Base-by-base conservation (phyloP, 2,797 vertebrate species). In the Decapterus maruadsi region DNA sequence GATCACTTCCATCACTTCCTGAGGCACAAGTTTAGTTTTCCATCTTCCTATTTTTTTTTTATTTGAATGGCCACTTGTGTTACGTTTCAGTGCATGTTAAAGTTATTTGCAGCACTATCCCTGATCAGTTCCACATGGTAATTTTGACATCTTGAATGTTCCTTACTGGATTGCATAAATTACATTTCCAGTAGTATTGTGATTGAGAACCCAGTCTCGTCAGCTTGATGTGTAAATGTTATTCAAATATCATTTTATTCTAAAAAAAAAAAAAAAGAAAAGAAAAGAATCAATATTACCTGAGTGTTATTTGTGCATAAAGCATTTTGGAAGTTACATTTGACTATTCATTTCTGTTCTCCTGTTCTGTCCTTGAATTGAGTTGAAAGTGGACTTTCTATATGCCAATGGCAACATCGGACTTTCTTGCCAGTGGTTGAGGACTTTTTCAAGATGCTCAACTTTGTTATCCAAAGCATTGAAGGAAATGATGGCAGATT, bases 91-190 rank as follows among this genome's bases (percentile, higher is more conserved):
- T 96, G 97, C 96, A 96, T 96, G 96, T 92, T 12, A 78, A 92
- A 84, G 82, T 92, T 78, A 81, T 91, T 93, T 93, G 85, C 84
- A 78, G 89, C 87, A 68, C 73, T 87, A 89, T 88, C 86, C 89
- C 85, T n/a, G 77, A 87, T 92, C 80, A 89, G 90, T 90, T 84
- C 87, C 89, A 86, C 85, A 81, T 88, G 81, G 87, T 90, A 67
- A 85, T 88, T 90, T 92, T 96, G 95, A 95, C 95, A 92, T 91
- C 93, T 94, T 95, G 95, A 95, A 95, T 94, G 95, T 96, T 95
- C 86, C 86, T 85, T 87, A 90, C 75, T 91, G 92, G 93, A 93
- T 90, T 93, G 92, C 93, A 88, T 91, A 55, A 73, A 76, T 92
- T 92, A 92, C 93, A 85, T 92, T 89, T 94, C 87, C 90, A 88